Conservation (phyloP, 2,797 vertebrate genomes). For the Spinus pinus region DNA sequence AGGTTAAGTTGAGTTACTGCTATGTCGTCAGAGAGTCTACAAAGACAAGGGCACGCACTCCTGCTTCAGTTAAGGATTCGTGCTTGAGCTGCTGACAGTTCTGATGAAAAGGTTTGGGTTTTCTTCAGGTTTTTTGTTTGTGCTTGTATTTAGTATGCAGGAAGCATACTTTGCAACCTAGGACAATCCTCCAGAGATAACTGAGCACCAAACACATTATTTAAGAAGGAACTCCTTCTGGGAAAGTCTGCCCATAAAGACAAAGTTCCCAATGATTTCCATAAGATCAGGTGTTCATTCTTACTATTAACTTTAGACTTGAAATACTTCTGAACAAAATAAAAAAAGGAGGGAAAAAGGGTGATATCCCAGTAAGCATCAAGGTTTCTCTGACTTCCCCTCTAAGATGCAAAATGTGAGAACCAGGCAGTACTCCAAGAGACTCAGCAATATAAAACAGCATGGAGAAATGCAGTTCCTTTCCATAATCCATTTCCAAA, state of each 20-base stretch:
- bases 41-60: neutral
- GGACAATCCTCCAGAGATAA: neutral
- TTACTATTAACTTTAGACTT: neutral
- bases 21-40: neutral
- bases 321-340: neutral
- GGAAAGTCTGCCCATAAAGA: neutral
- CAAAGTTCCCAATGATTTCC: neutral
- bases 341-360: fast-evolving
- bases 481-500: neutral
- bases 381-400: neutral
- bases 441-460: fast-evolving
- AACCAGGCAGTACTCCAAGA: neutral
- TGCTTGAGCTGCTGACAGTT: neutral
- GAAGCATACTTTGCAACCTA: neutral
- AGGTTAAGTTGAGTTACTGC: neutral
- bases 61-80: neutral
- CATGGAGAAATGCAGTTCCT: neutral
- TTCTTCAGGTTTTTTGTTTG: neutral
- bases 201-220: neutral
- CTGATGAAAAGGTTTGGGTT: neutral
- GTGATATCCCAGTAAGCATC: neutral
- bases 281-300: neutral
- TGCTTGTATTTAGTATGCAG: neutral
- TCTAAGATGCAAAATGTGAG: neutral
- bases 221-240: neutral